Evolutionary conservation across 2,113 vertebrate species (phyloP), one percentile per base, ranked within the genome.

Genomic region (Chunga burmeisteri): DNA sequence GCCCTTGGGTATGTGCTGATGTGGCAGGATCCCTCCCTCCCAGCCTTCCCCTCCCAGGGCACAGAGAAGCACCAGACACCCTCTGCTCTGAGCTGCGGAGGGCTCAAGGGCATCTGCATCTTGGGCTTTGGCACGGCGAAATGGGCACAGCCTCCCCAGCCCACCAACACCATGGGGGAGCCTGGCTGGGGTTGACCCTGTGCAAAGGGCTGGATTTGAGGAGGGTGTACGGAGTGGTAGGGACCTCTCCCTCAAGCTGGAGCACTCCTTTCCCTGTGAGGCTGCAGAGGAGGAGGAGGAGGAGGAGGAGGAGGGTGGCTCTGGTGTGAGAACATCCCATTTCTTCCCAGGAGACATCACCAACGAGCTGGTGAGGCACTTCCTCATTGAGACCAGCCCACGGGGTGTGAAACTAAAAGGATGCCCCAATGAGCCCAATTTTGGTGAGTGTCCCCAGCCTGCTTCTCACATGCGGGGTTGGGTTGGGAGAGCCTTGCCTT

Each of bases 341-440:
- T 42, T 81, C 68, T 78, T 88, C 78, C 46, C 93, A 99, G 99
- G 99, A 97, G 99, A 99, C 83, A 96, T 98, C 93, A 98, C 98
- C 86, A 99, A 99, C 0, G 99, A 99, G 96, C 98, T 99, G 92
- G 99, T 99, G 96, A 98, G 99, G 68, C 99, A 99, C 97, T 99
- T 99, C 97, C 98, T 99, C 95, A 99, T 99, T 1, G 99, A 99
- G 98, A 99, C 99, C 7, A 99, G 99, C 94, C 98, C 99, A 2
- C 98, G 99, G 94, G 99, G 99, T 44, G 99, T 99, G 95, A 99
- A 99, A 96, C 99, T 99, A 98, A 99, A 99, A 98, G 99, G 99
- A 18, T 99, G 99, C 83, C 99, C 99, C 59, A 99, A 99, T 0
- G 99, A 99, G 94, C 99, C 99, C 2, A 99, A 99, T 98, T 99